These are phyloP conservation scores for Drosophila subobscura DNA, from an alignment of 1,140 invertebrate genomes.

Conservation along the genomic window DNA sequence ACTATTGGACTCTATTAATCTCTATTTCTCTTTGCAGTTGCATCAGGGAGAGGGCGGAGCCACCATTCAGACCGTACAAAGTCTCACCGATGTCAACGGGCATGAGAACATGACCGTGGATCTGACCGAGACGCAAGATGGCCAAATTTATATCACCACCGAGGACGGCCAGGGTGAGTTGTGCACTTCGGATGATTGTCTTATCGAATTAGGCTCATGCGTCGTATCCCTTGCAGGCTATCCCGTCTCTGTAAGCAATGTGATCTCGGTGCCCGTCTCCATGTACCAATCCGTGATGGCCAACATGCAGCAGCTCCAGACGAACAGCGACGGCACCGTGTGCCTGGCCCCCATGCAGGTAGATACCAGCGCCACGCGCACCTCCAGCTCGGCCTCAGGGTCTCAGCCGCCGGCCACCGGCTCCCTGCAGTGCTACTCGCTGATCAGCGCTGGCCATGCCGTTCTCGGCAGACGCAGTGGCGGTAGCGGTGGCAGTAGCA, in stretches of 20 bases:
- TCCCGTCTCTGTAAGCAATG: constrained; percentile 95
- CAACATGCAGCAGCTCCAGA: constrained; percentile 92
- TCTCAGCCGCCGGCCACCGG: constrained; percentile 21
- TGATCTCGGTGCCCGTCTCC: constrained; percentile 97
- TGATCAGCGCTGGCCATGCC: constrained; percentile 33
- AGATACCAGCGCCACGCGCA: constrained; percentile 60
- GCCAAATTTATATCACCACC: constrained; percentile 96
- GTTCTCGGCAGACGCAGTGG: constrained; percentile 22
- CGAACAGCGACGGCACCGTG: constrained; percentile 90
- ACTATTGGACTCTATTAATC: neutral
- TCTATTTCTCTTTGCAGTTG: constrained; percentile 85
- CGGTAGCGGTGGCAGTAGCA: neutral
- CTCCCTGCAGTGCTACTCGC: constrained; percentile 38
- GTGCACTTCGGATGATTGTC: neutral
- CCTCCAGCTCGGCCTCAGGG: neutral
- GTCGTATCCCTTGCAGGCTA: constrained; percentile 85
- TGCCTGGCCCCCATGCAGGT: constrained; percentile 93
- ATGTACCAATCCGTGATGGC: constrained; percentile 99
- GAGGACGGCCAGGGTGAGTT: constrained; percentile 94
- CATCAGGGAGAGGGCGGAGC: constrained; percentile 90
- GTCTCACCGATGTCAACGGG: constrained; percentile 86
- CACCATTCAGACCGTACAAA: constrained; percentile 91
- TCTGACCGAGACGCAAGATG: constrained; percentile 95
- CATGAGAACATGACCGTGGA: constrained; percentile 90
- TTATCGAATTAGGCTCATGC: constrained; percentile 3